Conservation (phyloP, 2,888 invertebrate species). For the Dysmachus trigonus region DNA sequence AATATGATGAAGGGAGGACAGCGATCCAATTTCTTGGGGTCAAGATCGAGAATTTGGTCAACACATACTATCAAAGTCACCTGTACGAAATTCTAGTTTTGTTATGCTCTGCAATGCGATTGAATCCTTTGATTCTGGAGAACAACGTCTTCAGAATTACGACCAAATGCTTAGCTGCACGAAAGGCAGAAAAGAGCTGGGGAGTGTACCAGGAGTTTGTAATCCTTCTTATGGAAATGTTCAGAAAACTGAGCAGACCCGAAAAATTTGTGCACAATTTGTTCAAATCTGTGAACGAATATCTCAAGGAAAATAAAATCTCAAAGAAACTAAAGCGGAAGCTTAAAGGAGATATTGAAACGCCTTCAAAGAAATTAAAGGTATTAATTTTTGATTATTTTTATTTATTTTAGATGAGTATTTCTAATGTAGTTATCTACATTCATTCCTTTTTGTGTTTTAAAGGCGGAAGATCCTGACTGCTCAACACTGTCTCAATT, state of each 20-base stretch:
- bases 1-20: not conserved
- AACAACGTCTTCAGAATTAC: conserved; percentile 56
- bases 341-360: conserved; percentile 21
- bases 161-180: conserved; percentile 55
- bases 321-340: conserved; percentile 51
- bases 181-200: conserved; percentile 53
- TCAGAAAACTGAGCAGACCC: conserved; percentile 58
- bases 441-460: not conserved
- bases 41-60: conserved; percentile 50
- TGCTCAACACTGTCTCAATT: not conserved
- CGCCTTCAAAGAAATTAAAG: not conserved
- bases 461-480: not conserved
- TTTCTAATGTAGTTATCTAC: not conserved
- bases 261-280: conserved; percentile 60
- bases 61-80: conserved; percentile 48
- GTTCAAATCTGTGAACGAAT: conserved; percentile 56
- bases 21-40: conserved; percentile 51
- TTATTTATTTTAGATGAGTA: not conserved
- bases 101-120: conserved; percentile 57
- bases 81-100: conserved; percentile 56
- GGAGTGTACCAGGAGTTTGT: conserved; percentile 58
- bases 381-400: not conserved
- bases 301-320: conserved; percentile 53
- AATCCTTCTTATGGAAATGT: conserved; percentile 59
- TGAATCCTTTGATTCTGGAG: conserved; percentile 61